Base-by-base conservation (phyloP, 2,113 vertebrate species). In the Lophochroa leadbeateri region DNA sequence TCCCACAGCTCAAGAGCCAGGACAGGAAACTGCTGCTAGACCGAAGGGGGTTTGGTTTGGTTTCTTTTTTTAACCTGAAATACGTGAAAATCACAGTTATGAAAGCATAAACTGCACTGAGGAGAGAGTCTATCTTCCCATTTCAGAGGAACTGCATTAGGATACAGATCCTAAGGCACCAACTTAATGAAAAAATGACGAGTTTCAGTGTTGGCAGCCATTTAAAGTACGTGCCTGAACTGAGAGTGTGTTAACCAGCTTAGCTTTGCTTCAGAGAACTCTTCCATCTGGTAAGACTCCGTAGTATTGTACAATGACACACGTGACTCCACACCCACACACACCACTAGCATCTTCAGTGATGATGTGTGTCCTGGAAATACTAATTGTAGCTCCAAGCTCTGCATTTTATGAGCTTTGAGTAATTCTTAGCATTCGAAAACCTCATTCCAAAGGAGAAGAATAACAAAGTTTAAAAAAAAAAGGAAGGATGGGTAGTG, bases 101-200 rank as follows among this genome's bases (percentile, higher is more conserved):
- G 12, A 88, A 88, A 90, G 43, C 29, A 64, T 31, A 43, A 91
- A 90, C 53, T 72, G 44, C 41, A 52, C 20, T 11, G 31, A 65
- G 41, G 24, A 94, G 43, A 65, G 50, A 41, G 39, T 21, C 60
- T 44, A 5, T 33, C 41, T 70, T 93, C 84, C 57, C 52, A 39
- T 86, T 92, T 82, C 76, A 92, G 46, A 92, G 60, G 60, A 95
- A 64, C 20, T 70, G 33, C 49, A 41, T 10, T 83, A 77, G 49
- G 31, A 29, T 70, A 90, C 58, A 93, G 83, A 91, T 88, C 83
- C 76, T 91, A 91, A 87, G 68, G 83, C 88, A 96, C 23, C 35
- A 94, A 50, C 41, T 84, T 94, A 78, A 94, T 71, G 77, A 96
- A 90, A 95, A 87, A 92, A 91, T 14, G 1, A 88, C 89, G 43